Base-by-base conservation (phyloP, 2,113 vertebrate genomes). In the Calypte anna region DNA sequence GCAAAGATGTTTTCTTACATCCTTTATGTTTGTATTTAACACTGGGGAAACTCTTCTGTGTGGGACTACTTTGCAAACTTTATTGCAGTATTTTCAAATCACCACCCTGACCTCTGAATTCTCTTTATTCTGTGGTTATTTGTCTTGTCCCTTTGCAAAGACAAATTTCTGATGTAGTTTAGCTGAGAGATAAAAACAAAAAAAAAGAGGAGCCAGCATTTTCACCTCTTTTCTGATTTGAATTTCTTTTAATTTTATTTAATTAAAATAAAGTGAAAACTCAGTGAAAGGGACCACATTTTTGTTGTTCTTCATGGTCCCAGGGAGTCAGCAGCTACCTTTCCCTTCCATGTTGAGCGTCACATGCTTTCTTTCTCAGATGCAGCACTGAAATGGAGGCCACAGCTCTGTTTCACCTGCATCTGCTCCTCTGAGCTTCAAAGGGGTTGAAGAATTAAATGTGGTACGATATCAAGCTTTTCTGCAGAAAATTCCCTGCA, bases 21-120 rank as follows among this genome's bases (percentile, higher is more conserved):
- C 95, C 96, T 91, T 96, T 94, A 46, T 13, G 38, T 83, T 96
- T 14, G 12, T 97, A n/a, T 86, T 93, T 97, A 77, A 93, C 95
- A 93, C 94, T 95, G 94, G 94, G 91, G 94, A 95, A 63, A 13
- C 84, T 94, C 50, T 85, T 80, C 85, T 92, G 55, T 58, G 67
- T 92, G 92, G 79, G 79, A 66, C 91, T 93, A 48, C 89, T 95
- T 83, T 67, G 64, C 70, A 50, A 30, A 82, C 68, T 75, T 82
- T 31, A 21, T 78, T 79, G 92, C 76, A 12, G 83, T 95, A 19
- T 97, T 97, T 92, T 81, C 48, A 81, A 64, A 93, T 94, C 91
- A 58, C 93, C 86, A 93, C 58, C 93, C 89, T 79, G 87, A 92
- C 76, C 51, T 70, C 93, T 84, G 53, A 86, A 61, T 87, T 81